Base-by-base conservation (phyloP, 2,113 vertebrate genomes). In the Aplodontia rufa region DNA sequence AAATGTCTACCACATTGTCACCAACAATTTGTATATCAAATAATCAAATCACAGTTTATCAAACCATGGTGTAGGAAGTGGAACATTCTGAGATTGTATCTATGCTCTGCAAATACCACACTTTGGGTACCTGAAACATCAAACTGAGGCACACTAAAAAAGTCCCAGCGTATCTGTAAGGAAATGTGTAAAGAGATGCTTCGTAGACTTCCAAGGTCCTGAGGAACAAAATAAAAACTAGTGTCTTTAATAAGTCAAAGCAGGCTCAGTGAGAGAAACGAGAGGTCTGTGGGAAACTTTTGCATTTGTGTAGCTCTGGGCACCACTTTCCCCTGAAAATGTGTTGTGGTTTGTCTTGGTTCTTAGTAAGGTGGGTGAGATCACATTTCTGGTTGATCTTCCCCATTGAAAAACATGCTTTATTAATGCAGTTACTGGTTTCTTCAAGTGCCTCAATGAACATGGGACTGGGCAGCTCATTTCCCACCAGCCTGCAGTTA, bases 371-470 rank as follows among this genome's bases (percentile, higher is more conserved):
- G 51, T 35, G 30, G 24, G 26, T 93, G 60, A 6, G 40, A 91
- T 53, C 84, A 51, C 68, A 12, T 42, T 87, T 79, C 26, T 26
- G 80, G n/a, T 74, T 60, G 51, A 35, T 86, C 78, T 91, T 47
- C 40, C 89, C 64, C 45, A 60, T 80, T 89, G 42, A 42, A 71
- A 68, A 89, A 19, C 24, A 20, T 60, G 49, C 72, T 79, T 86
- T 58, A 20, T 91, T 42, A 49, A 87, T 7, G 13, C 42, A 45
- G 80, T 95, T 53, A 35, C 49, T 45, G 19, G 53, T 45, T 62
- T 87, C 32, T 81, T 64, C 24, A 87, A 97, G 83, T 95, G 66
- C 94, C 94, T 97, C 79, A 0, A 8, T 68, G 64, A 96, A 66
- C 75, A 69, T 74, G 45, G 75, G 28, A 82, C 45, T 24, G 40